A percentile compares a stretch with the other conserved stretches of the same genome.
phyloP scores from a whole-genome alignment of 2,888 invertebrate genomes.

The Prosopocoilus inquinatus region DNA sequence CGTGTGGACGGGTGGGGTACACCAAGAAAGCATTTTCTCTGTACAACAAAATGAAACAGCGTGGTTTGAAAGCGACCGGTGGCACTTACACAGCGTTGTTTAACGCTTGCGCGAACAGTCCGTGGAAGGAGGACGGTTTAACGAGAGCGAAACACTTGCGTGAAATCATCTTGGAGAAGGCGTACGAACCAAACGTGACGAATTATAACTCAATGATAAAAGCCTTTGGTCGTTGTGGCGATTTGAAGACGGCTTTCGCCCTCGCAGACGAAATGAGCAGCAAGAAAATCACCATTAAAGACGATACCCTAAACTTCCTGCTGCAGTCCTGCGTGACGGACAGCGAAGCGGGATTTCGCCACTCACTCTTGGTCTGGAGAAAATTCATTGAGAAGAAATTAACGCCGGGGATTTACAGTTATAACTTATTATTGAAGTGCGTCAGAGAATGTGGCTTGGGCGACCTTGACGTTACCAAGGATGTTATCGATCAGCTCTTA shows the following conservation, averaged over 20 bases:
- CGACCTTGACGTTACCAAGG: slow-evolving; percentile 57
- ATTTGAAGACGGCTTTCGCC: slow-evolving; percentile 72
- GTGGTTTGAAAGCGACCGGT: slow-evolving; percentile 64
- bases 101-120: slow-evolving; percentile 83
- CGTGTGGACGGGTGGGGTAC: slow-evolving; percentile 80
- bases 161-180: slow-evolving; percentile 67
- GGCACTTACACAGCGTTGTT: slow-evolving; percentile 83
- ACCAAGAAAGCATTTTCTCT: slow-evolving; percentile 82
- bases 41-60: slow-evolving; percentile 78
- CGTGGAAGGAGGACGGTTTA: slow-evolving; percentile 66
- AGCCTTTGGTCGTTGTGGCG: slow-evolving; percentile 83
- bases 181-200: slow-evolving; percentile 66
- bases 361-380: slow-evolving; percentile 83
- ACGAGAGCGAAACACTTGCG: slow-evolving; percentile 65
- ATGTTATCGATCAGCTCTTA: slow-evolving; percentile 41
- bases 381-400: slow-evolving; percentile 68
- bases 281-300: slow-evolving; percentile 60
- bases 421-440: slow-evolving; percentile 77
- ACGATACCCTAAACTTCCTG: slow-evolving; percentile 74
- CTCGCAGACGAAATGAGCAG: slow-evolving; percentile 82
- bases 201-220: slow-evolving; percentile 90
- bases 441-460: slow-evolving; percentile 82
- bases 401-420: slow-evolving; percentile 69
- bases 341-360: slow-evolving; percentile 74
- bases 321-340: slow-evolving; percentile 83